These are phyloP conservation scores for Cyprinodon brontotheroides DNA, from an alignment of 2,113 vertebrate genomes.

Conservation along the genomic window DNA sequence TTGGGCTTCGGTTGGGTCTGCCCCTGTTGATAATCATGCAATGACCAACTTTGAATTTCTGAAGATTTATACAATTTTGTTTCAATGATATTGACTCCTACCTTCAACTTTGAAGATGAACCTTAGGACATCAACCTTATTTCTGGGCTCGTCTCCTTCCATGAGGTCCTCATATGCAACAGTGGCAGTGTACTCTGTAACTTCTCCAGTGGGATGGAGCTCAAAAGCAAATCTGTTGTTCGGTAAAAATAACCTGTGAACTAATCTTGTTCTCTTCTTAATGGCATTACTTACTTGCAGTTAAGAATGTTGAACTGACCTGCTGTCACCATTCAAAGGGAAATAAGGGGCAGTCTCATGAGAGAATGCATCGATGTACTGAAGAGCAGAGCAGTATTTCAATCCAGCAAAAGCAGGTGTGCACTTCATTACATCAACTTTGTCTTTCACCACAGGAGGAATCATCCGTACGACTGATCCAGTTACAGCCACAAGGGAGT, in stretches of 20 bases:
- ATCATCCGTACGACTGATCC: constrained; percentile 80
- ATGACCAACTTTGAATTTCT: neutral
- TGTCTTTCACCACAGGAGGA: constrained; percentile 73
- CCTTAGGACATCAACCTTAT: constrained; percentile 82
- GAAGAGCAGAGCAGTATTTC: constrained; percentile 79
- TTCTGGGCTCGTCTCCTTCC: constrained; percentile 68
- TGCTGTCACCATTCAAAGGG: constrained; percentile 87
- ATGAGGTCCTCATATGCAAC: constrained; percentile 77
- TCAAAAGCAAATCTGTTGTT: constrained; percentile 83
- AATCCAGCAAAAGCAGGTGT: constrained; percentile 83
- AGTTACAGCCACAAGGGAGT: constrained; percentile 82
- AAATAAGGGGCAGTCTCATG: constrained; percentile 83
- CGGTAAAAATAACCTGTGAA: neutral
- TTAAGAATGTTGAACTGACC: constrained; percentile 70
- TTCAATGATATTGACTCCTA: constrained; percentile 54
- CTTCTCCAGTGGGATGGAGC: constrained; percentile 83
- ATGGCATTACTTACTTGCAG: neutral
- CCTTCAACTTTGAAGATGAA: constrained; percentile 86
- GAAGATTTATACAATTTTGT: neutral
- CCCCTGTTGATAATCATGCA: constrained; percentile 70
- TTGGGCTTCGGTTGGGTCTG: constrained; percentile 77
- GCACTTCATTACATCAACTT: constrained; percentile 76
- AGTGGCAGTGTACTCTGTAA: constrained; percentile 86
- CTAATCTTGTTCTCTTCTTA: neutral
- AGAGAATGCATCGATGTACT: constrained; percentile 80